Conservation (phyloP, 2,113 vertebrate genomes). For the Zosterops lateralis region DNA sequence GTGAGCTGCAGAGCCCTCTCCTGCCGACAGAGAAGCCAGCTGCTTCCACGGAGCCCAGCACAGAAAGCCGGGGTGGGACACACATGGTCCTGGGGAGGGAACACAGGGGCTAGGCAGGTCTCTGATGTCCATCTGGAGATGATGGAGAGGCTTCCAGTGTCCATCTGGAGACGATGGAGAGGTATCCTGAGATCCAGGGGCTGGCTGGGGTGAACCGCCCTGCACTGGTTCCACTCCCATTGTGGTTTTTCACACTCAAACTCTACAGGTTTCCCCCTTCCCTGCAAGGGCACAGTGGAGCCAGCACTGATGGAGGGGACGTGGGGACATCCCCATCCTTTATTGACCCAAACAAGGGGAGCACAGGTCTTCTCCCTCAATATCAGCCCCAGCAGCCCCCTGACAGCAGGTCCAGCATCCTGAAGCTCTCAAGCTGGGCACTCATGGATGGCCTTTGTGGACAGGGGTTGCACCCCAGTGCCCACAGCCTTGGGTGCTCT, state of each 20-base stretch:
- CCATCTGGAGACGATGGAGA: not conserved
- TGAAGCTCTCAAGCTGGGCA: rapidly evolving
- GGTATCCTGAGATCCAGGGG: not conserved
- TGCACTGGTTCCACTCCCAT: rapidly evolving
- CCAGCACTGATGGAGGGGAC: rapidly evolving
- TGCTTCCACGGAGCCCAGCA: rapidly evolving
- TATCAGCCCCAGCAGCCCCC: not conserved
- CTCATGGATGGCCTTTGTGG: not conserved
- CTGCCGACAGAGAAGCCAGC: rapidly evolving
- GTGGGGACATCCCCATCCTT: not conserved
- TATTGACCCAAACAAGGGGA: not conserved
- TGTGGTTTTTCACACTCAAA: not conserved
- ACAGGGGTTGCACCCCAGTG: not conserved
- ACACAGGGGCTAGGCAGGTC: not conserved
- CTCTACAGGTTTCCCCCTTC: not conserved
- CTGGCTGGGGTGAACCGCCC: not conserved
- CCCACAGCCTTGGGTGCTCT: rapidly evolving
- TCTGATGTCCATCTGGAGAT: not conserved
- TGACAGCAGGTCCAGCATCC: not conserved
- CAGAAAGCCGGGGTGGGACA: not conserved
- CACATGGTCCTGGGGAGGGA: not conserved
- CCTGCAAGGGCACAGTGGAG: not conserved
- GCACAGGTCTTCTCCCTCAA: rapidly evolving
- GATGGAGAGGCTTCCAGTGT: not conserved
- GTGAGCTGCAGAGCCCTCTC: not conserved